Evolutionary conservation across 2,113 vertebrate species (phyloP).

Genomic region (Tyto alba): DNA sequence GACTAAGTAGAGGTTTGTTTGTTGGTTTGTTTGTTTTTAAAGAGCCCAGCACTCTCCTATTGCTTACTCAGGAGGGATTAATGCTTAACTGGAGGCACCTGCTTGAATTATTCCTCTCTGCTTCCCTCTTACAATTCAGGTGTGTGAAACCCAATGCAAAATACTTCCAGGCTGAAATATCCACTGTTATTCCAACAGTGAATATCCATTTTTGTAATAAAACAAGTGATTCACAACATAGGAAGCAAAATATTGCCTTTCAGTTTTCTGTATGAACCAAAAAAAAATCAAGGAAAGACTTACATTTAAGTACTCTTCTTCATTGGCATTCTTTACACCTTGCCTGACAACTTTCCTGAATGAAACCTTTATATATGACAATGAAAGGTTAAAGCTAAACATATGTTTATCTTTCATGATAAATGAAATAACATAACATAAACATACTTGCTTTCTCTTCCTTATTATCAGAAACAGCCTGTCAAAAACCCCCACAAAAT

Average conservation of each 20-base stretch:
- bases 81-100: background rate
- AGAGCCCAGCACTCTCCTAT: background rate
- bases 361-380: background rate
- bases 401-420: background rate
- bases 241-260: background rate
- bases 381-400: background rate
- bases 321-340: background rate
- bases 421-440: background rate
- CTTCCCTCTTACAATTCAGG: background rate
- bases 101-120: background rate
- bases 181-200: background rate
- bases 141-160: background rate
- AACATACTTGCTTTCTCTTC: background rate
- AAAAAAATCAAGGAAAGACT: background rate
- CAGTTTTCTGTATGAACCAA: background rate
- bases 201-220: background rate
- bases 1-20: fast-evolving
- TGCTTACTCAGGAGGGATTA: background rate
- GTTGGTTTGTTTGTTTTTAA: background rate
- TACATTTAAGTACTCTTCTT: background rate
- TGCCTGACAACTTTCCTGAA: background rate
- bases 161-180: background rate
- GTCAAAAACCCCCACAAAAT: background rate
- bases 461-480: background rate
- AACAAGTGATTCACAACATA: background rate